Evolutionary conservation across 1,140 invertebrate genomes (phyloP).

Genomic region (Achatina immaculata): DNA sequence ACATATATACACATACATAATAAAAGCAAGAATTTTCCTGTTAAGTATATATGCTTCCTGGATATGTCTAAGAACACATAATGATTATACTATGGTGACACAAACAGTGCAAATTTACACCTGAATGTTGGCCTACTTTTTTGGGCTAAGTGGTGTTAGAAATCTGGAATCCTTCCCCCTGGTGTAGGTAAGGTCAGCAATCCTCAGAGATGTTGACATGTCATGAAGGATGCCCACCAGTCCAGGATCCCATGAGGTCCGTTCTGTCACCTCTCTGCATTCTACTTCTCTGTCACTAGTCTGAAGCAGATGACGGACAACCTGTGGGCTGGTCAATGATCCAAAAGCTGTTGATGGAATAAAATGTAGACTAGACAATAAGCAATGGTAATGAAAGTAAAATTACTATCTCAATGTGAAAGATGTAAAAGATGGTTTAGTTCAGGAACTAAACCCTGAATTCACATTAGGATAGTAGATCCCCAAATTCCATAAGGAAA

Average conservation of each 20-base stretch:
- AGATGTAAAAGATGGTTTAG: no score
- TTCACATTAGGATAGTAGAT: no score
- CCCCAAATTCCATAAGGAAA: no score
- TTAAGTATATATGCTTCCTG: no score
- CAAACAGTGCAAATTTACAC: no score
- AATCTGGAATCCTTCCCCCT: not conserved
- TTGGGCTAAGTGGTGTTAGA: constrained; percentile 17
- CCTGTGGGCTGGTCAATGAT: not conserved
- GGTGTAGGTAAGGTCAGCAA: constrained; percentile 1
- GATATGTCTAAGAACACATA: no score
- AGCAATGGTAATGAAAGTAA: no score
- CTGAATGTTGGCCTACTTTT: not conserved
- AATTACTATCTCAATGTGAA: no score
- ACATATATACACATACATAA: no score
- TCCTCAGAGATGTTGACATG: constrained; percentile 10
- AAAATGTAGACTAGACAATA: not conserved
- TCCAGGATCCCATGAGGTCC: not conserved
- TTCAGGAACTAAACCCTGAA: no score
- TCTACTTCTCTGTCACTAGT: not conserved
- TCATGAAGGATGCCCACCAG: constrained; percentile 5
- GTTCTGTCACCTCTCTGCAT: not conserved
- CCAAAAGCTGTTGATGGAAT: not conserved
- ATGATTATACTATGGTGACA: no score
- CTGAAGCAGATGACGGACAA: not conserved
- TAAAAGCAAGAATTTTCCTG: no score